Evolutionary conservation across 2,797 vertebrate genomes (phyloP).

Genomic region (Vespertilio murinus): DNA sequence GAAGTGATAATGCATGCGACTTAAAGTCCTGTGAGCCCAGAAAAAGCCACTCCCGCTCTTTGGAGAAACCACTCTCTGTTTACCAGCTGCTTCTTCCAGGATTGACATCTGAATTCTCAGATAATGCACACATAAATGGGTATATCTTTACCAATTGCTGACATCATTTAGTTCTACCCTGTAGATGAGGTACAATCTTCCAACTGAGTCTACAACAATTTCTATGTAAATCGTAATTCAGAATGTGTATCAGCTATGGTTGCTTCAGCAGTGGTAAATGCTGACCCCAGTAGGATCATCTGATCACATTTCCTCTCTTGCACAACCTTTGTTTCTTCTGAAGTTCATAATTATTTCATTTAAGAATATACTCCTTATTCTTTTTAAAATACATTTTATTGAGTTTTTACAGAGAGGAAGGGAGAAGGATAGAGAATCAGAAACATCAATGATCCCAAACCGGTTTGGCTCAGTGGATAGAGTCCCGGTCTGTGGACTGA

Average conservation of each 20-base stretch:
- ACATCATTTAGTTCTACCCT: neutral
- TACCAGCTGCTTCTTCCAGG: neutral
- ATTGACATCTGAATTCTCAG: neutral
- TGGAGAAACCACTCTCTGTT: neutral
- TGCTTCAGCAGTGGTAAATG: neutral
- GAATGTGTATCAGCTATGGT: neutral
- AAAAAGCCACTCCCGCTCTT: neutral
- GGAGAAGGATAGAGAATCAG: no score
- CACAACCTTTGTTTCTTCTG: constrained; percentile 40
- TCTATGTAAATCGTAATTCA: neutral
- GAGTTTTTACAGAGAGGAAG: no score
- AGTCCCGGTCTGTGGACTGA: no score
- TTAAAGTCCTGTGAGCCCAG: neutral
- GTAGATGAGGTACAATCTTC: neutral
- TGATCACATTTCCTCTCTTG: neutral
- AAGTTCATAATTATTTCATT: neutral
- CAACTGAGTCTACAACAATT: neutral
- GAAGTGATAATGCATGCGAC: neutral
- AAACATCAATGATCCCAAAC: no score
- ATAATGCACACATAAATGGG: neutral
- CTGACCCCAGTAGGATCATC: neutral
- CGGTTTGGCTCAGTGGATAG: no score
- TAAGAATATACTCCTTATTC: neutral
- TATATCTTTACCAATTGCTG: neutral
- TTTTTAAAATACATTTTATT: neutral